Evolutionary conservation across 1,140 invertebrate species (phyloP), one percentile per base, ranked within the genome.

Genomic region (Saxidomus purpurata): DNA sequence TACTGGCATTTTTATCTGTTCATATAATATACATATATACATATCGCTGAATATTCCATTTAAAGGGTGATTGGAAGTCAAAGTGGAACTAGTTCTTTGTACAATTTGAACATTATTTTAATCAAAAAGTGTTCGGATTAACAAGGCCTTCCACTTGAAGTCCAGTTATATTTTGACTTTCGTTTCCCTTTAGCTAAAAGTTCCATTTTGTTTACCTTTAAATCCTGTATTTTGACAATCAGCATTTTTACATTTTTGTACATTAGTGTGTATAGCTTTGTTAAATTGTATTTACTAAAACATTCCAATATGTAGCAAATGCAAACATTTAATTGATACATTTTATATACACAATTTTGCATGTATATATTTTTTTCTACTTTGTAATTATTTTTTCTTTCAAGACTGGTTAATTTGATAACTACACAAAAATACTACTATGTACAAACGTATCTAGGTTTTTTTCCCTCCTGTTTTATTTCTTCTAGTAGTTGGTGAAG

Each of bases 241-340:
- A 71, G 67, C 67, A 71, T 71, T 71, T 71, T 71, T 1, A 36
- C 34, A 9, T 71, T 38, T 28, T 71, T 71, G 67, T 71, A 71
- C 19, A 38, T 28, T 28, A 28, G n/a, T 71, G 67, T 71, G 38
- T 19, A 71, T 71, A 71, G 34, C 15, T 71, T 38, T 36, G 67
- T 71, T 71, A 28, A 22, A 22, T 22, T 63, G n/a, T 63, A 63
- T 71, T 71, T 38, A 71, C 34, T 22, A 71, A 1, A 6, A 71
- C 67, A 71, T 71, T 71, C 67, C 67, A 71, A 19, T 22, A 19
- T 71, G 11, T 36, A 28, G 34, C 52, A n/a, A n/a, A 67, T 67
- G 28, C 61, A 28, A 67, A 36, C 61, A 67, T 11, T n/a, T n/a
- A n/a, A 43, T 15, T 43, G 43, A 43, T 8, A 43, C 15, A 43